Evolutionary conservation across 2,113 vertebrate genomes (phyloP), one percentile per base, ranked within the genome.

Genomic region (Poeciliopsis turrubarensis): DNA sequence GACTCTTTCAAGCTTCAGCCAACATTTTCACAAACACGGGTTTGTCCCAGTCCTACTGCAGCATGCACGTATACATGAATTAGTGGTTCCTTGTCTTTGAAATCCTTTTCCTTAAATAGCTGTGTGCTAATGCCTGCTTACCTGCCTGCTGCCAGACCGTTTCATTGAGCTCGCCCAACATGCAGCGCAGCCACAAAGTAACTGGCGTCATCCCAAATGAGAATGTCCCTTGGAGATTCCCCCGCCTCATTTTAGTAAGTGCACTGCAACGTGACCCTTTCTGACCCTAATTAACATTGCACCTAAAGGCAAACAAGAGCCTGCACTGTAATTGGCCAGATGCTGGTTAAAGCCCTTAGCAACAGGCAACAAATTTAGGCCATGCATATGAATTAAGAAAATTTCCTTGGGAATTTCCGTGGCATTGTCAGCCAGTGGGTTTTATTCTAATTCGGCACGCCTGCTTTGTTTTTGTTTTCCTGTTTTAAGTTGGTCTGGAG

Each of bases 281-380:
- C 0, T 90, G 87, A 88, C 90, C 89, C 78, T 89, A 80, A 91
- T 94, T 94, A 92, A 89, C 86, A 90, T 90, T 84, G 31, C 51
- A 84, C 91, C 91, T 81, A 81, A 82, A 77, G 90, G 85, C 73
- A 57, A 71, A 37, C 27, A 3, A 44, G 77, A 70, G 62, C 34
- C 65, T 65, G 68, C 19, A 32, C 68, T 79, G 67, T 89, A 91
- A 92, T 91, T 91, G 85, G 85, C 77, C 73, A 65, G 70, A 75
- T 80, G 27, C 60, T 73, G 69, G 82, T 89, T 71, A 70, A 87
- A 86, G 74, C 72, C 84, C 87, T 82, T 80, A 62, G 87, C 82
- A 91, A 88, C 87, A 81, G 82, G 79, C 80, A 84, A 86, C 54
- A 86, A 57, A 91, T 91, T 90, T 91, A 87, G 89, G 81, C 70